phyloP scores from a whole-genome alignment of 1,140 invertebrate species.

The Drosophila navojoa region DNA sequence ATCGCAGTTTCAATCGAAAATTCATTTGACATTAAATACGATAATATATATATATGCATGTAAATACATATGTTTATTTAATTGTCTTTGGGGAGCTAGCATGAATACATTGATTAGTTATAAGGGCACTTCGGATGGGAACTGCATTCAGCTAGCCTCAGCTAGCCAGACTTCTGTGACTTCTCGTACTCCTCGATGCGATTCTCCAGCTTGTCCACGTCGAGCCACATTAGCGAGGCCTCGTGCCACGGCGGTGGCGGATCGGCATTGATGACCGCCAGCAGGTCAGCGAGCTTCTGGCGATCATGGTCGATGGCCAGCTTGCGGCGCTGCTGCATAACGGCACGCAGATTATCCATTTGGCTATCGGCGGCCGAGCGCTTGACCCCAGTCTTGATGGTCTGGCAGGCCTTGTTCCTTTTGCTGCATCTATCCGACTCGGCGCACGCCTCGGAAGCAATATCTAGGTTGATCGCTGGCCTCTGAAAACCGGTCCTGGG shows the following conservation, averaged over 20 bases:
- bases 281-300: background rate
- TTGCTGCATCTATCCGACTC: background rate
- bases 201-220: background rate
- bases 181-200: slow-evolving; percentile 2
- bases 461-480: background rate
- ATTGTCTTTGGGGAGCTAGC: too few relatives aligned
- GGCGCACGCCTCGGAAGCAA: background rate
- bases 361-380: background rate
- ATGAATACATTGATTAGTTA: too few relatives aligned
- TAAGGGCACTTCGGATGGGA: too few relatives aligned
- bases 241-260: background rate
- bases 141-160: too few relatives aligned
- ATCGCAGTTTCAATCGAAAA: background rate
- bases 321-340: background rate
- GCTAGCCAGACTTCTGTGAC: too few relatives aligned
- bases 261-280: background rate
- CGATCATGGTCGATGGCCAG: background rate
- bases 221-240: background rate
- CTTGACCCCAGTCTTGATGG: background rate
- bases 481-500: background rate
- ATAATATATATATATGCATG: too few relatives aligned
- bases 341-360: background rate
- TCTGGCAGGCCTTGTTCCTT: background rate
- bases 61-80: too few relatives aligned
- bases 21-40: background rate